Conservation (phyloP, 2,888 invertebrate genomes). For the Diaperis boleti region DNA sequence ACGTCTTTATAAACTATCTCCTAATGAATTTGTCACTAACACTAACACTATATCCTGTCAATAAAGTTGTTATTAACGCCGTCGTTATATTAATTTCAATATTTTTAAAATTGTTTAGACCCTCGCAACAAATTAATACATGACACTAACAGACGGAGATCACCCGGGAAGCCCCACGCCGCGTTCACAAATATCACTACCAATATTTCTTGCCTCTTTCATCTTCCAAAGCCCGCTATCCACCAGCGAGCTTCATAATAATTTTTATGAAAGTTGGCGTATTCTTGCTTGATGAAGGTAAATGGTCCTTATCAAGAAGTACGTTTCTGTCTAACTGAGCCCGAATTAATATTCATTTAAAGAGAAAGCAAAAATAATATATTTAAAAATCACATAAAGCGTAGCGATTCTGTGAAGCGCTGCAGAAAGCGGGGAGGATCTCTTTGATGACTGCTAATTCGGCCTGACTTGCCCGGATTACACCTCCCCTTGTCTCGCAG, state of each 20-base stretch:
- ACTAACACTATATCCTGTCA: neutral
- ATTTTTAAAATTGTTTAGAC: too few species aligned
- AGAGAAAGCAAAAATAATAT: conserved; percentile 51
- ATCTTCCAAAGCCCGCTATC: conserved; percentile 2
- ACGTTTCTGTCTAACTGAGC: conserved; percentile 44
- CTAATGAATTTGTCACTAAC: conserved; percentile 3
- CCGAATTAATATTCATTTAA: conserved; percentile 54
- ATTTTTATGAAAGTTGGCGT: conserved; percentile 23
- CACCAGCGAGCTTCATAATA: neutral
- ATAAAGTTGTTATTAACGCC: too few species aligned
- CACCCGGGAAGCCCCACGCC: too few species aligned
- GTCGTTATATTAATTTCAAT: too few species aligned
- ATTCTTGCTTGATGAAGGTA: conserved; percentile 22
- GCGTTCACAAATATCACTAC: neutral
- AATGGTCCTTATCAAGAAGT: conserved; percentile 32
- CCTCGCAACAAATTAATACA: too few species aligned
- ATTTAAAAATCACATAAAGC: conserved; percentile 49
- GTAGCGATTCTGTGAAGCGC: conserved; percentile 39
- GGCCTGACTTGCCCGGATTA: conserved; percentile 48
- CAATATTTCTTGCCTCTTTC: neutral
- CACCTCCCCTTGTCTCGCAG: conserved; percentile 33
- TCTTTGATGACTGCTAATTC: conserved; percentile 55
- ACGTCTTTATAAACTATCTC: neutral
- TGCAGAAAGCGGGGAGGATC: conserved; percentile 45
- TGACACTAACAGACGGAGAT: too few species aligned